Conservation (phyloP, 2,888 invertebrate species). For the Cepaea hortensis region DNA sequence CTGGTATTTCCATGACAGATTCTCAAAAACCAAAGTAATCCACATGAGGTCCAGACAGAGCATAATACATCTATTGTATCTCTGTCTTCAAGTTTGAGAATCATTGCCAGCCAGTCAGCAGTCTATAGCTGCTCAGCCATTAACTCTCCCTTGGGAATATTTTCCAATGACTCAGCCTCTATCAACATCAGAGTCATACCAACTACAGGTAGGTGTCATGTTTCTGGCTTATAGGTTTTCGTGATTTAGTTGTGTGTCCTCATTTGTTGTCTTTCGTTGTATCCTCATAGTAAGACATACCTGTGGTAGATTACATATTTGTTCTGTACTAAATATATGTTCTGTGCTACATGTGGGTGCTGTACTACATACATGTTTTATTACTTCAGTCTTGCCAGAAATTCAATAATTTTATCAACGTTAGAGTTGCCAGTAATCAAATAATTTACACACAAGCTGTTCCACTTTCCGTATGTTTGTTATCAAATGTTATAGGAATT, state of each 20-base stretch:
- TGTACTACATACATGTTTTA: too few species aligned
- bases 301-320: too few species aligned
- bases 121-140: constrained; percentile 34
- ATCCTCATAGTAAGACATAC: too few species aligned
- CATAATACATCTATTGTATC: constrained; percentile 14
- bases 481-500: too few species aligned
- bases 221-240: not conserved
- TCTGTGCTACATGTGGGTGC: too few species aligned
- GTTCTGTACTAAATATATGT: too few species aligned
- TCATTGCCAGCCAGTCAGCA: constrained; percentile 35
- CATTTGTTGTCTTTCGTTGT: too few species aligned
- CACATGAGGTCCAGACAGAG: constrained; percentile 13
- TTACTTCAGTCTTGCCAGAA: too few species aligned
- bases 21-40: constrained; percentile 3
- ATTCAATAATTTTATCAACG: too few species aligned
- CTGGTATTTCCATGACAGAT: not conserved
- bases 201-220: constrained; percentile 2
- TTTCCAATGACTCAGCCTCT: not conserved
- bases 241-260: not conserved
- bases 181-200: constrained; percentile 13
- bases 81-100: constrained; percentile 19
- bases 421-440: too few species aligned
- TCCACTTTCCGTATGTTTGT: too few species aligned
- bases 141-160: not conserved
- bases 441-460: too few species aligned